Evolutionary conservation across 2,888 invertebrate genomes (phyloP).

Genomic region (Pammene aurita): DNA sequence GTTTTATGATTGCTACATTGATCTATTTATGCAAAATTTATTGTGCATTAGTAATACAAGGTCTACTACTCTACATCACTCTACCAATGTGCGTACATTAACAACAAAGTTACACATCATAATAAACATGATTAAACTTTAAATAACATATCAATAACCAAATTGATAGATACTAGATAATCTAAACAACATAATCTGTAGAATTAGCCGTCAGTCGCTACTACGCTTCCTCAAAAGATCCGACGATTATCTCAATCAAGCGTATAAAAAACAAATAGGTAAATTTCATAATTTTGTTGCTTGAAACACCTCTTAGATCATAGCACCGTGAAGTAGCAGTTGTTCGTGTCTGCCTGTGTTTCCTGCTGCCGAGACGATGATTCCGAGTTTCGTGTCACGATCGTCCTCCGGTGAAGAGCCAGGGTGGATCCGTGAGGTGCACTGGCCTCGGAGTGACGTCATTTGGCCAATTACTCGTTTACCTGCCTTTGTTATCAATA

Average conservation of each 20-base stretch:
- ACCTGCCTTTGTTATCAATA: constrained; percentile 57
- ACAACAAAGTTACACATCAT: neutral
- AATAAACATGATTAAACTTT: constrained; percentile 3
- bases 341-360: constrained; percentile 49
- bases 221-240: constrained; percentile 22
- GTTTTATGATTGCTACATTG: constrained; percentile 10
- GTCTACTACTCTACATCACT: neutral
- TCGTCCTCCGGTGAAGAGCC: constrained; percentile 58
- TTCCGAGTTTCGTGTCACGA: constrained; percentile 64
- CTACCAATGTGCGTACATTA: neutral
- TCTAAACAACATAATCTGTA: neutral
- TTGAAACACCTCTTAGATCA: constrained; percentile 41
- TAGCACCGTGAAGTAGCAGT: constrained; percentile 54
- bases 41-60: constrained; percentile 12
- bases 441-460: constrained; percentile 69
- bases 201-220: constrained; percentile 9
- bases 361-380: constrained; percentile 64
- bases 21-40: constrained; percentile 16
- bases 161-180: constrained; percentile 3
- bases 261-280: constrained; percentile 26
- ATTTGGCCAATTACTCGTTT: constrained; percentile 54
- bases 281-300: constrained; percentile 40
- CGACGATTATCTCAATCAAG: constrained; percentile 29
- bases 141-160: constrained; percentile 14
- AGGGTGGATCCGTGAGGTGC: constrained; percentile 57